Evolutionary conservation across 2,113 vertebrate genomes (phyloP), one percentile per base, ranked within the genome.

Genomic region (Leptobrachium leishanense): DNA sequence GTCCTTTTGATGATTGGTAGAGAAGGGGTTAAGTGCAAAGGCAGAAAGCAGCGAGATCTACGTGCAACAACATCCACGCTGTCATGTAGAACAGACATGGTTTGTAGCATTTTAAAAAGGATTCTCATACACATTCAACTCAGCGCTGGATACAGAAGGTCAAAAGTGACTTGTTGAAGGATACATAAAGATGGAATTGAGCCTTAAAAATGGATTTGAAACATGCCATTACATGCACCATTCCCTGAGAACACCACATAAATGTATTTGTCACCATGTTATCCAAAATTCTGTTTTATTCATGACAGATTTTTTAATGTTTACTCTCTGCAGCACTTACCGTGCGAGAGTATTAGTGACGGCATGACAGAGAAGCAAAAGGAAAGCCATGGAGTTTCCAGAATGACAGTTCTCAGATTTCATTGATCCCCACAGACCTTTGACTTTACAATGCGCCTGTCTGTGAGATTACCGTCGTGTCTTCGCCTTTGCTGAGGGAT

Each of bases 391-490:
- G 10, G 44, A 55, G 20, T 42, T 59, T 70, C 55, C 66, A 69
- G 5, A 6, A 31, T 77, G 66, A 77, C 75, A 77, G n/a, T 43
- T 46, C 41, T 9, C 11, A 12, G 41, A 66, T 69, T 43, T 71
- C 55, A 31, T 63, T 78, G 57, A 78, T 71, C 76, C 68, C 31
- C 55, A 50, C n/a, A 39, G 12, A 46, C 43, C 42, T 40, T 2
- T 5, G 43, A 71, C 57, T 64, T 62, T 63, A 11, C 57, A 62
- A 42, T n/a, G 39, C 43, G 2, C 68, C 43, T 41, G 46, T 50
- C 46, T 50, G 2, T 1, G 10, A 59, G 43, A 46, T 46, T 64
- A 42, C 63, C 53, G 40, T 63, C 39, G 40, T 15, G 39, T 42
- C 41, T 66, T 43, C 66, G 43, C 46, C 20, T 50, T 50, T 50